Evolutionary conservation across 1,140 invertebrate species (phyloP).

Genomic region (Drosophila tristis): DNA sequence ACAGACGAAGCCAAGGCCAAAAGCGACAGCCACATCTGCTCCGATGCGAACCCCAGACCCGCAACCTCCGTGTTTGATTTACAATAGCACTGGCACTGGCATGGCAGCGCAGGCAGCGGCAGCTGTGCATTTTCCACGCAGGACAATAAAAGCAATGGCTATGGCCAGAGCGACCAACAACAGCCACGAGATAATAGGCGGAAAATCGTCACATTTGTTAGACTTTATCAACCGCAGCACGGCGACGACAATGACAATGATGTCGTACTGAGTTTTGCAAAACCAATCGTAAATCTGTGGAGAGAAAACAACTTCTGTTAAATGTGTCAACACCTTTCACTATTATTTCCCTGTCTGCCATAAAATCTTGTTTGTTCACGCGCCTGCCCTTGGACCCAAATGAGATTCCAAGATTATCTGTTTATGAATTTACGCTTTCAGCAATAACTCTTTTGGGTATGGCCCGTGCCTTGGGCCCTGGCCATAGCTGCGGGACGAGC

Average conservation of each 20-base stretch:
- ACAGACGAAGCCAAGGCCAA: constrained; percentile 34
- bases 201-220: constrained; percentile 77
- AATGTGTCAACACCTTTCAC: constrained; percentile 53
- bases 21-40: constrained; percentile 24
- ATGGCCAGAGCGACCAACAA: constrained; percentile 12
- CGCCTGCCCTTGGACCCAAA: constrained; percentile 47
- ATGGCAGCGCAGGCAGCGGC: constrained; percentile 21
- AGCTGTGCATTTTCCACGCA: constrained; percentile 75
- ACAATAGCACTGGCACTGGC: constrained; percentile 48
- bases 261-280: constrained; percentile 18
- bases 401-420: constrained; percentile 72
- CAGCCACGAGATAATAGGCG: constrained; percentile 70
- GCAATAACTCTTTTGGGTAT: constrained; percentile 47
- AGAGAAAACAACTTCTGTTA: constrained; percentile 42
- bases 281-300: constrained; percentile 67
- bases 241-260: constrained; percentile 4
- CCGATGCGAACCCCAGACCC: background rate
- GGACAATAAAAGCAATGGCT: constrained; percentile 63
- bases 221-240: constrained; percentile 65
- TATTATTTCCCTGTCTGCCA: constrained; percentile 40
- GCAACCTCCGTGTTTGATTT: constrained; percentile 55
- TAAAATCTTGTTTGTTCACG: constrained; percentile 67
- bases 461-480: background rate
- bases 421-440: constrained; percentile 77
- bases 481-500: background rate